Base-by-base conservation (phyloP, 2,113 vertebrate species). In the Amblyornis subalaris region DNA sequence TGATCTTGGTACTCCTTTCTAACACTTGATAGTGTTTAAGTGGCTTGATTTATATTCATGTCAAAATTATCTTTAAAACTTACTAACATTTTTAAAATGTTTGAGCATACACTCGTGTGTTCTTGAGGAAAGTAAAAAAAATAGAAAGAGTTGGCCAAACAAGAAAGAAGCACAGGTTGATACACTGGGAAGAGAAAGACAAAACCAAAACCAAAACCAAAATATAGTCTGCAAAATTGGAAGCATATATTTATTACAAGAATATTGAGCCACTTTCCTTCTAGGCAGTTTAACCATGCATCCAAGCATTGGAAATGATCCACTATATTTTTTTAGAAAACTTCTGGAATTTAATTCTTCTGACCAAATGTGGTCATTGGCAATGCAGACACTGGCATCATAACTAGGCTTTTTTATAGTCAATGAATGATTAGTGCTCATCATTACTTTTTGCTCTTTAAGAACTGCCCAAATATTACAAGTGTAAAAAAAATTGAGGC, bases 141-240 rank as follows among this genome's bases (percentile, higher is more conserved):
- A 76, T 8, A 5, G 38, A 53, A 61, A 23, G 9, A n/a, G 0
- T 6, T 73, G 31, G 8, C 0, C 1, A 72, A 70, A n/a, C 1
- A 65, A 50, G 85, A 80, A 15, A 79, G 31, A 83, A 72, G 13
- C 4, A 58, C 8, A 29, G 47, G 6, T 14, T 58, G 8, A n/a
- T 74, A 28, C 8, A 42, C 11, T 29, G 12, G 21, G 22, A 88
- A 88, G 29, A 71, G 14, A 88, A 78, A 69, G 42, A 51, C 15
- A 42, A 42, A 40, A 50, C 24, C 10, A 73, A 42, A 40, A 50
- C 24, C 10, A 73, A 86, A 64, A 6, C 9, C 2, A 45, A 85
- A 67, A 53, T 47, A 23, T 18, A 61, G 3, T 33, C 6, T 54
- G 24, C 8, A 84, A 44, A 87, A 66, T 25, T 42, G 6, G 23